phyloP scores from a whole-genome alignment of 2,113 vertebrate species.

The Hydrolagus affinis region DNA sequence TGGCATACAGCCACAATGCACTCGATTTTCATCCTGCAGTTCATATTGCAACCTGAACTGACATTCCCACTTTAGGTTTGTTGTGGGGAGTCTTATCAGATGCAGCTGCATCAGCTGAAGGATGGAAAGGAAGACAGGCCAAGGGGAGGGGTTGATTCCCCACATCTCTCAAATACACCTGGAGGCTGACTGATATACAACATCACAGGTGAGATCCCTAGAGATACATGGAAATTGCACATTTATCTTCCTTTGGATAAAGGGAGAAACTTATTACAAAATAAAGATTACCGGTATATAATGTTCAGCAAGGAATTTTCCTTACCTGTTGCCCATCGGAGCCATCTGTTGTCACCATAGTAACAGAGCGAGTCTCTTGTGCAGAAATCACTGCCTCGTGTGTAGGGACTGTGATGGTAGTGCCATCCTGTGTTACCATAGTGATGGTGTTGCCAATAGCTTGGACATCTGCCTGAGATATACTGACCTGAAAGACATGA shows the following conservation, averaged over 20 bases:
- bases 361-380: slow-evolving; percentile 76
- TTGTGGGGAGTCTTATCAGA: too few relatives aligned
- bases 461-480: slow-evolving; percentile 88
- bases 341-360: slow-evolving; percentile 87
- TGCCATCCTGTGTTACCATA: slow-evolving; percentile 96
- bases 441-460: slow-evolving; percentile 90
- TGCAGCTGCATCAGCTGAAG: too few relatives aligned
- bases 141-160: neutral
- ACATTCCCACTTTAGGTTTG: too few relatives aligned
- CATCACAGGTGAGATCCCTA: neutral
- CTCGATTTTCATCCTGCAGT: too few relatives aligned
- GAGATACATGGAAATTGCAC: neutral
- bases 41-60: too few relatives aligned
- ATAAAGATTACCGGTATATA: neutral
- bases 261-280: neutral
- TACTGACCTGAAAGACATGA: slow-evolving; percentile 68
- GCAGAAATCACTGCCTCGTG: slow-evolving; percentile 80
- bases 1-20: too few relatives aligned
- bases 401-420: slow-evolving; percentile 89
- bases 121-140: too few relatives aligned
- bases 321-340: slow-evolving; percentile 81
- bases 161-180: neutral
- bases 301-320: too few relatives aligned
- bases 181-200: neutral
- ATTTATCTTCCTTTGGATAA: neutral